Evolutionary conservation across 1,140 invertebrate species (phyloP), one percentile per base, ranked within the genome.

Genomic region (Bactericera cockerelli): DNA sequence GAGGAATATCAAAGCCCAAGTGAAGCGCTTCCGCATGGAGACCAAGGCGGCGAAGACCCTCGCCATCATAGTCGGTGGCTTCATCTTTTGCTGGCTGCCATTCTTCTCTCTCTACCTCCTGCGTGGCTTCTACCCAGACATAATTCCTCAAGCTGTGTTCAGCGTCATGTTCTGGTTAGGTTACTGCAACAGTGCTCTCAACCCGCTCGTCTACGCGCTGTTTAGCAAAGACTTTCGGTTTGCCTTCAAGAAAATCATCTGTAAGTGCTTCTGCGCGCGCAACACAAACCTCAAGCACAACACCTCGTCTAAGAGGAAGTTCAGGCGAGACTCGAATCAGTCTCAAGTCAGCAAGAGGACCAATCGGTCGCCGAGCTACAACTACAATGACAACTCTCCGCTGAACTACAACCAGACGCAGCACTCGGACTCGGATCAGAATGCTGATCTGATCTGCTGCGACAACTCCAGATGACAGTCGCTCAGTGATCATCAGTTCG

Each of bases 101-200:
- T 97, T 97, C 75, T 97, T 97, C 75, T 90, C 86, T 6, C 84
- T 93, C 75, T 96, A 96, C 70, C 76, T 94, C 25, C 77, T 89
- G 22, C 76, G 86, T 56, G 87, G 86, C 0, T 91, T 94, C 68
- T 90, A 85, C 64, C 77, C 78, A 1, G 78, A 81, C 57, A 90
- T 86, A 70, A 87, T 91, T 28, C 79, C 85, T 57, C 80, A 82
- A 1, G 77, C 87, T 42, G 73, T 91, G 31, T 93, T 96, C 72
- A 93, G 87, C 38, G 80, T 96, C 1, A 80, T 96, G 6, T 97
- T 96, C 72, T 98, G 93, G 93, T 77, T 98, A 24, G 94, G 94
- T 1, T 98, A 98, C 71, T 91, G 90, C 70, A 98, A 98, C 72
- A 93, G 88, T 11, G 91, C 92, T 22, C 84, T 94, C 61, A 97